Conservation (phyloP, 2,888 invertebrate genomes). For the Noctua janthe region DNA sequence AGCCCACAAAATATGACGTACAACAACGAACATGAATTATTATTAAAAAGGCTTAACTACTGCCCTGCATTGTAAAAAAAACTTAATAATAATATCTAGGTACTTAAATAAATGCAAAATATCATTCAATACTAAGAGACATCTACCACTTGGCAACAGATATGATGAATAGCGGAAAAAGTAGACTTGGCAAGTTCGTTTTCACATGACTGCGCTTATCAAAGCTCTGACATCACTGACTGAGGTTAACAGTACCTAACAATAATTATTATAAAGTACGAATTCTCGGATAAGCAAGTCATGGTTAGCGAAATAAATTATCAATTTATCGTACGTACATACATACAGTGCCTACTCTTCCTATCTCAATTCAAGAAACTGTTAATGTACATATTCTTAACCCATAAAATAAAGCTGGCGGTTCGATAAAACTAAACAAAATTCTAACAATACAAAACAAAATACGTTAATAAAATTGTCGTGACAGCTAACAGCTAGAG, state of each 20-base stretch:
- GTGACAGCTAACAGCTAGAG: conserved; percentile 2
- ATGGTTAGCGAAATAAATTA: conserved; percentile 53
- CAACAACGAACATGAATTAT: conserved; percentile 10
- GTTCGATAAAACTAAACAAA: conserved; percentile 34
- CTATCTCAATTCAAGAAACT: conserved; percentile 52
- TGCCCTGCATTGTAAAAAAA: conserved; percentile 21
- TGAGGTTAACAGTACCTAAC: conserved; percentile 63
- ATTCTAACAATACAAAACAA: conserved; percentile 1
- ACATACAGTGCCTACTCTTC: conserved; percentile 15
- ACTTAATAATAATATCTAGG: conserved; percentile 22
- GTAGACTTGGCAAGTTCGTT: conserved; percentile 64
- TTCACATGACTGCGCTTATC: conserved; percentile 67
- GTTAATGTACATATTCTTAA: conserved; percentile 33
- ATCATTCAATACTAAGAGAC: conserved; percentile 49
- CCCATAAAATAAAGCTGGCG: conserved; percentile 43
- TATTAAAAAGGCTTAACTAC: conserved; percentile 1
- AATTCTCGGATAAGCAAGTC: conserved; percentile 63
- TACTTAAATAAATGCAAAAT: conserved; percentile 58
- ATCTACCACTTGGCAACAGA: conserved; percentile 44
- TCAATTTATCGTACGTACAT: conserved; percentile 41
- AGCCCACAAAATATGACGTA: conserved; percentile 19
- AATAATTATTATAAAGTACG: conserved; percentile 61
- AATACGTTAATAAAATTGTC: not conserved
- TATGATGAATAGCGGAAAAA: conserved; percentile 37
- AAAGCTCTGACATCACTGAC: conserved; percentile 63